A percentile compares a stretch with the other conserved stretches of the same genome.
Evolutionary conservation across 2,113 vertebrate species (phyloP).

Genomic region (Cebus imitator): DNA sequence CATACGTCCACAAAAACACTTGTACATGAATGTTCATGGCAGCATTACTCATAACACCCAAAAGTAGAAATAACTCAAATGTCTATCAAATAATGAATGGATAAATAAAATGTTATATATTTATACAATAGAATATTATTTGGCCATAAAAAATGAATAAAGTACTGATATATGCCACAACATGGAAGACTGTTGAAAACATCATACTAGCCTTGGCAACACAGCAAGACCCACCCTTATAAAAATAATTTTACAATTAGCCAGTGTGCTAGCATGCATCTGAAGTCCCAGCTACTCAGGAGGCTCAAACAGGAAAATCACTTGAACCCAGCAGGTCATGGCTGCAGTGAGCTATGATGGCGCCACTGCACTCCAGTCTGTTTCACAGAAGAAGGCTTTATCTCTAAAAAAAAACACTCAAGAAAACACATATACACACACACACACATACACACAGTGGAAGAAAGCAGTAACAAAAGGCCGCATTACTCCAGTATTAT

Average conservation of each 20-base stretch:
- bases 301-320: too few species aligned
- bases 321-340: too few species aligned
- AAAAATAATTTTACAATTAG: too few species aligned
- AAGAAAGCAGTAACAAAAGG: neutral
- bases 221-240: too few species aligned
- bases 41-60: neutral
- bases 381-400: too few species aligned
- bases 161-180: neutral
- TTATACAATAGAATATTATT: neutral
- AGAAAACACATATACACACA: too few species aligned
- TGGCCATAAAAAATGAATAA: neutral
- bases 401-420: too few species aligned
- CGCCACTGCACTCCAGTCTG: too few species aligned
- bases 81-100: neutral
- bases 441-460: neutral
- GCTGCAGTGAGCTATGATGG: too few species aligned
- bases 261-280: too few species aligned
- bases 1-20: neutral
- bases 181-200: neutral
- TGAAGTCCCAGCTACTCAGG: too few species aligned
- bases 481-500: neutral
- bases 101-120: neutral
- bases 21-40: neutral
- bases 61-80: neutral
- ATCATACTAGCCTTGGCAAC: neutral